Evolutionary conservation across 2,113 vertebrate genomes (phyloP).

Genomic region (Hippocampus guttulatus): DNA sequence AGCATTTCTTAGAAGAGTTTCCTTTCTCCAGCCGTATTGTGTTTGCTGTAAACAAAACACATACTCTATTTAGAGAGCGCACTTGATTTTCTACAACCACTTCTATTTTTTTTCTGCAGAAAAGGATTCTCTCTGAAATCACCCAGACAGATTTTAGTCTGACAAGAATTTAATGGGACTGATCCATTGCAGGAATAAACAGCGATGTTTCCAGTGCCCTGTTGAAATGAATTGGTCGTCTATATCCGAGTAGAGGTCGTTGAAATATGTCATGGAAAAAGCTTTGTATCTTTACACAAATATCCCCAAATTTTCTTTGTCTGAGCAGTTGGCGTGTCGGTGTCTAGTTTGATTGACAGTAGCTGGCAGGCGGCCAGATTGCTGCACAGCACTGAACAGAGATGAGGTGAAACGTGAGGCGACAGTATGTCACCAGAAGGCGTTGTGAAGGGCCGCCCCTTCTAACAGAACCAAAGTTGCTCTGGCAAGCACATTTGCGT

Average conservation of each 20-base stretch:
- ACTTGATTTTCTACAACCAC: background rate
- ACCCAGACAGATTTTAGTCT: background rate
- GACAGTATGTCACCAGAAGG: slow-evolving; percentile 2
- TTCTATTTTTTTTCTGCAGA: background rate
- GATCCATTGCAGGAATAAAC: background rate
- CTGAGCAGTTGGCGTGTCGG: background rate
- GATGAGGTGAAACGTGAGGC: background rate
- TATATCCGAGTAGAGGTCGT: background rate
- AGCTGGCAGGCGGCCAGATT: background rate
- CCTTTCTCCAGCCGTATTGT: background rate
- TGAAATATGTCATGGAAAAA: background rate
- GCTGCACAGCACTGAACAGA: background rate
- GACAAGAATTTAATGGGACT: background rate
- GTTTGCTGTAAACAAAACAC: background rate
- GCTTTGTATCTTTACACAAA: background rate
- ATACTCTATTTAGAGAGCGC: background rate
- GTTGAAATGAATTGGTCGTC: background rate
- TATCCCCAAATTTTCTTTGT: background rate
- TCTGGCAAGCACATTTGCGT: background rate
- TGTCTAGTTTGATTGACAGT: slow-evolving; percentile 1
- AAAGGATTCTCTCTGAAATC: background rate
- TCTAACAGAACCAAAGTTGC: background rate
- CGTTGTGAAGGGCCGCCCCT: background rate
- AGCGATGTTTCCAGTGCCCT: background rate
- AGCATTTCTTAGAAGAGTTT: background rate